These are phyloP conservation scores for Thumatha senex DNA, from an alignment of 2,888 invertebrate genomes.

Conservation along the genomic window DNA sequence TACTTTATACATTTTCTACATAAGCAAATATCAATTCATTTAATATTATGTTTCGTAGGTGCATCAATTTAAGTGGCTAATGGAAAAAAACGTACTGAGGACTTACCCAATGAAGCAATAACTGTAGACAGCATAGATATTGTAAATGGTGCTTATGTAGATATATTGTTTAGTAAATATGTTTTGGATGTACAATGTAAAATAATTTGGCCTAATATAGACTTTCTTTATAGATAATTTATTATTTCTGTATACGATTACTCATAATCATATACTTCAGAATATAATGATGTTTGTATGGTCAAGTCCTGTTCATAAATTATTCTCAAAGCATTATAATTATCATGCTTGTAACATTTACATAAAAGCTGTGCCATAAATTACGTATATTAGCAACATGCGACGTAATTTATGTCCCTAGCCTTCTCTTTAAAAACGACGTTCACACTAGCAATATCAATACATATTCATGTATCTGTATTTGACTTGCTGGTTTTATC, in stretches of 20 bases:
- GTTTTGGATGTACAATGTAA: no score
- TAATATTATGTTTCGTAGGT: no score
- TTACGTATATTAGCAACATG: constrained; percentile 7
- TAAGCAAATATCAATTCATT: no score
- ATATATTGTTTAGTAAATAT: background rate
- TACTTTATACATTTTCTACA: no score
- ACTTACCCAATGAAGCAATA: no score
- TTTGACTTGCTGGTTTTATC: background rate
- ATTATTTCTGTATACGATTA: no score
- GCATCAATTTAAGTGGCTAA: no score
- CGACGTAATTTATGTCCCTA: constrained; percentile 3
- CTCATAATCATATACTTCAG: background rate
- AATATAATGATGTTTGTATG: background rate
- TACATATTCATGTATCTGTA: constrained; percentile 5
- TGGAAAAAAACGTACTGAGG: no score
- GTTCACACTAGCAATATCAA: constrained; percentile 1
- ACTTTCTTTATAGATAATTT: no score
- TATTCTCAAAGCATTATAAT: constrained; percentile 1
- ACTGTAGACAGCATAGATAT: no score
- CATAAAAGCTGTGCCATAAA: constrained; percentile 7
- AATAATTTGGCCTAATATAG: background rate
- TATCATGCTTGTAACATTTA: constrained; percentile 9
- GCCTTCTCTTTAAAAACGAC: constrained; percentile 4
- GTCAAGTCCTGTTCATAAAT: constrained; percentile 2
- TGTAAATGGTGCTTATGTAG: no score